These are phyloP conservation scores for Lagocephalus sceleratus DNA, from an alignment of 2,797 vertebrate genomes.

Conservation along the genomic window DNA sequence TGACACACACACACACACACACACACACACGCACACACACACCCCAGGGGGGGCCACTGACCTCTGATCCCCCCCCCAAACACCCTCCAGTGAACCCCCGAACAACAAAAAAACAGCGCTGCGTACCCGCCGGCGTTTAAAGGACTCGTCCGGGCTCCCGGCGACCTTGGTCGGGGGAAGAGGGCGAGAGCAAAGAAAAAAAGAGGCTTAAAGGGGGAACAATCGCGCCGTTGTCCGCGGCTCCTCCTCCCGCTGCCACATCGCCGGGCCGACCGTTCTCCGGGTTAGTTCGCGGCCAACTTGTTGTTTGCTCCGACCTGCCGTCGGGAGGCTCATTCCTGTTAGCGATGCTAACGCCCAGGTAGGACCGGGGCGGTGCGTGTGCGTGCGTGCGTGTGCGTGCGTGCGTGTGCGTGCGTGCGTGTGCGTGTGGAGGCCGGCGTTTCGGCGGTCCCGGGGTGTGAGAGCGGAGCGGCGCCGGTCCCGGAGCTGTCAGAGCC, in stretches of 20 bases:
- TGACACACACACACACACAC: too few relatives aligned
- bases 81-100: not conserved
- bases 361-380: too few relatives aligned
- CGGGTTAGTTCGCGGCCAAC: slow-evolving; percentile 32
- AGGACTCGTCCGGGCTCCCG: slow-evolving; percentile 13
- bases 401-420: too few relatives aligned
- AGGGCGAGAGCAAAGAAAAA: too few relatives aligned
- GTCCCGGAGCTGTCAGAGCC: too few relatives aligned
- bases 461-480: too few relatives aligned
- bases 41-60: slow-evolving; percentile 4
- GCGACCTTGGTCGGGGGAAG: too few relatives aligned
- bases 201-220: slow-evolving; percentile 49
- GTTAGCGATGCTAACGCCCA: slow-evolving; percentile 17
- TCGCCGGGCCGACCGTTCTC: slow-evolving; percentile 47
- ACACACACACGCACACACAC: not conserved
- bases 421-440: too few relatives aligned
- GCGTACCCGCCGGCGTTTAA: slow-evolving; percentile 22
- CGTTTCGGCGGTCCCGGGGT: too few relatives aligned
- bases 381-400: too few relatives aligned
- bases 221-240: slow-evolving; percentile 70
- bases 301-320: slow-evolving; percentile 47
- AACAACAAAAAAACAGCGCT: not conserved
- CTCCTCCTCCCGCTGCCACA: slow-evolving; percentile 61
- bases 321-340: not conserved
- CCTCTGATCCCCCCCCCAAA: slow-evolving; percentile 1